Conservation (phyloP, 2,113 vertebrate species). For the Lepidothrix coronata region DNA sequence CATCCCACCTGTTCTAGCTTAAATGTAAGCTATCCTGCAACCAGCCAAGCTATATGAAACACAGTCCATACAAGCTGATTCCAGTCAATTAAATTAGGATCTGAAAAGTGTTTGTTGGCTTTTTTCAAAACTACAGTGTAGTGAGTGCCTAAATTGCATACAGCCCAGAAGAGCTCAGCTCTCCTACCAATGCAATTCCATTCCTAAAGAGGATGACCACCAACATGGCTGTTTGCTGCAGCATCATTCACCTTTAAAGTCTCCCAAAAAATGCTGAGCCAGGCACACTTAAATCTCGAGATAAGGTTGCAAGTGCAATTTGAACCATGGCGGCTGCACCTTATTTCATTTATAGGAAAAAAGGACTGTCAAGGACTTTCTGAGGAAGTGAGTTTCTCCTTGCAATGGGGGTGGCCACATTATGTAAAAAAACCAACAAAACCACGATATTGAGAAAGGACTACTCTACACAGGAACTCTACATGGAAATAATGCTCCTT, state of each 20-base stretch:
- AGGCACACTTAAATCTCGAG: not conserved
- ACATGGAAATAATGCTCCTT: not conserved
- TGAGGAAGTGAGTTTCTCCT: not conserved
- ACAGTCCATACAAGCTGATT: not conserved
- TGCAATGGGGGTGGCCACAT: rapidly evolving
- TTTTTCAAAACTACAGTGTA: not conserved
- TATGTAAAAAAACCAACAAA: not conserved
- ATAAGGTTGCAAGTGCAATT: not conserved
- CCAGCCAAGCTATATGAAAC: not conserved
- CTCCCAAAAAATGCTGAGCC: not conserved
- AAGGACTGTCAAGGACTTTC: not conserved
- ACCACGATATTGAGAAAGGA: not conserved
- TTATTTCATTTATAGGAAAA: not conserved
- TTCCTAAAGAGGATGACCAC: not conserved
- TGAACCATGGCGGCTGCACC: not conserved
- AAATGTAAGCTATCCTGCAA: not conserved
- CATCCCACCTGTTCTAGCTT: not conserved
- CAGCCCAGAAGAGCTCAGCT: not conserved
- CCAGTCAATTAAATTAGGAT: not conserved
- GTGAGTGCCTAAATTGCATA: not conserved
- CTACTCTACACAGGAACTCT: not conserved
- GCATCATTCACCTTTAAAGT: not conserved
- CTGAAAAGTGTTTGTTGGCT: not conserved
- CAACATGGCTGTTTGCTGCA: not conserved
- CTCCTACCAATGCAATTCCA: not conserved